Evolutionary conservation across 1,140 invertebrate genomes (phyloP), one percentile per base, ranked within the genome.

Genomic region (Listronotus bonariensis): DNA sequence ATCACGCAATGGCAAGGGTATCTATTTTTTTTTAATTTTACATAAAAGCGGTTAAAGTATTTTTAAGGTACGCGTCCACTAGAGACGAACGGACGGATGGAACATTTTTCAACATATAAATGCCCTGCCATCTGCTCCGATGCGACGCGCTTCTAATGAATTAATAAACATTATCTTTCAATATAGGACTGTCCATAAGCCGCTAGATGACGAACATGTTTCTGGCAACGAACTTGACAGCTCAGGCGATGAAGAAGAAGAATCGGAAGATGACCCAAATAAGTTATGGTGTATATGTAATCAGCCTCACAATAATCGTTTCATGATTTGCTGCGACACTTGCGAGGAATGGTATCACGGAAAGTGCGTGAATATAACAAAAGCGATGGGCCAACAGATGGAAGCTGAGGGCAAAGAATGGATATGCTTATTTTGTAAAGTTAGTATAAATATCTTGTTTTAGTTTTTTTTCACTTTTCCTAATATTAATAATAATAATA

Each of bases 311-410:
- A 95, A 96, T 73, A 96, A 97, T 80, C 85, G 94, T 32, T 98
- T 98, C 78, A 98, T 98, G 96, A 98, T 98, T 74, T 95, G 93
- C 76, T 98, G 96, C 78, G 96, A 98, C 79, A 85, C 86, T 1
- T 98, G 96, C 80, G 91, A 96, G 77, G 94, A 97, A 73, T 98
- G 96, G 96, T 98, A 78, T 76, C 96, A 98, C 79, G 96, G 96
- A 7, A 93, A 91, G 73, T 98, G 95, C 82, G 95, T 98, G 6
- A 92, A 93, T 65, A 89, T 98, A 6, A 95, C 93, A 12, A 94
- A 95, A 82, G 87, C 87, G 1, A 92, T 93, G 88, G 89, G 92
- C 12, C 86, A 91, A 73, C 88, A 92, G 78, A 95, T 97, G 92
- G 95, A 97, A 78, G 84, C 89, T 46, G 85, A 91, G 66, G 90